Base-by-base conservation (phyloP, 2,113 vertebrate genomes). In the Apodemus speciosus region DNA sequence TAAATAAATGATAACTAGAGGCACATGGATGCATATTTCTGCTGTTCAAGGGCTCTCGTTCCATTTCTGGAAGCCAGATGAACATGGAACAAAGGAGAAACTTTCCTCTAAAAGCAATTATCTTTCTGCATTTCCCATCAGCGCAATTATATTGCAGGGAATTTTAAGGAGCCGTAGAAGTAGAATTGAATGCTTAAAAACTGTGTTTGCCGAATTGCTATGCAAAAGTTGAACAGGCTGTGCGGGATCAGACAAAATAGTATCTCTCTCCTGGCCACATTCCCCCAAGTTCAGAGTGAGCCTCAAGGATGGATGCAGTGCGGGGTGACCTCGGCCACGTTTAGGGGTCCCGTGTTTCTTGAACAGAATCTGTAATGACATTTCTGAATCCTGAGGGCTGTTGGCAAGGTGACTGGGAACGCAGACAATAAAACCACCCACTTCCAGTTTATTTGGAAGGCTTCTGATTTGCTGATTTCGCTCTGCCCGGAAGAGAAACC, bases 1-100 rank as follows among this genome's bases (percentile, higher is more conserved):
- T 98, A 98, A 99, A 98, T 98, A 98, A 98, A 98, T 98, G 97
- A 97, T 98, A 98, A 98, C 98, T 98, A 97, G 98, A 98, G 98
- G 98, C 98, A 98, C 98, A 98, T 97, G 98, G 98, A 97, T 98
- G 97, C 76, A 95, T 98, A 98, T 97, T 98, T 98, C 97, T 98
- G 96, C 98, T 98, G 96, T 97, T 98, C 98, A 98, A 98, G 98
- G 98, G 98, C 98, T 98, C 97, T 97, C 96, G 96, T 98, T 98
- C 98, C 98, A 98, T 98, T 98, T 98, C 98, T 98, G 97, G 98
- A 97, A 98, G 96, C 97, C 97, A 98, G 98, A 98, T 98, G 98
- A 98, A 98, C 97, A 97, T 98, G 98, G 98, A 98, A 98, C 97
- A 98, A 98, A 98, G 98, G 98, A 98, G 97, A 97, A 98, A 98